phyloP scores from a whole-genome alignment of 2,888 invertebrate genomes.

The Trichopoda pennipes region DNA sequence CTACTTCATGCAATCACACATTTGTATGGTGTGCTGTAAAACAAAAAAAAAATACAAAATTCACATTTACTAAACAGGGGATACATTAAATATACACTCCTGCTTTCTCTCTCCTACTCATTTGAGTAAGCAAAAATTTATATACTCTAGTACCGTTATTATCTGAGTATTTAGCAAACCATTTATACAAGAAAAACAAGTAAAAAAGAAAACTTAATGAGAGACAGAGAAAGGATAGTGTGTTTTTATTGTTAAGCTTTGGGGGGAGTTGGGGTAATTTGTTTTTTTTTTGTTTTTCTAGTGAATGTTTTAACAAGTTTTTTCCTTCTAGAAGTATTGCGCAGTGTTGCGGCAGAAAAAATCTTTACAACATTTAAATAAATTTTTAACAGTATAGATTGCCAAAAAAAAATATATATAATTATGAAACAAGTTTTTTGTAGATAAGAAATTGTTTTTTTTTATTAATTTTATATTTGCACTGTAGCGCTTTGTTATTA shows the following conservation, averaged over 20 bases:
- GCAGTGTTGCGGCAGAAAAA: slow-evolving; percentile 29
- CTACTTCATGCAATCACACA: slow-evolving; percentile 35
- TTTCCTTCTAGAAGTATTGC: slow-evolving; percentile 53
- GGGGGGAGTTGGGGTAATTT: slow-evolving; percentile 36
- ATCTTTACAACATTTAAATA: slow-evolving; percentile 6
- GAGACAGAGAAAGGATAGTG: slow-evolving; percentile 62
- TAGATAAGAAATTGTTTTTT: too few species aligned
- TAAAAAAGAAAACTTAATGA: slow-evolving; percentile 34
- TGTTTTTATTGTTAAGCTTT: slow-evolving; percentile 31
- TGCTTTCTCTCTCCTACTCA: slow-evolving; percentile 64
- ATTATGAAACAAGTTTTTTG: background rate
- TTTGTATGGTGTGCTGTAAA: slow-evolving; percentile 57
- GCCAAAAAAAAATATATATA: background rate
- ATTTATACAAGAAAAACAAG: background rate
- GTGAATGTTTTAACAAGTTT: slow-evolving; percentile 42
- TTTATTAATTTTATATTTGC: too few species aligned
- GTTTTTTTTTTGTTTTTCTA: slow-evolving; percentile 27
- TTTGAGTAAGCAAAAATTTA: slow-evolving; percentile 8
- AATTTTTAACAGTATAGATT: slow-evolving; percentile 32
- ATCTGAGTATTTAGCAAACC: slow-evolving; percentile 26
- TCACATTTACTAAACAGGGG: slow-evolving; percentile 26
- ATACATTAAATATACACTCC: slow-evolving; percentile 26
- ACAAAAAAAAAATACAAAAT: slow-evolving; percentile 43
- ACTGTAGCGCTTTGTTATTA: too few species aligned
- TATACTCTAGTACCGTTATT: background rate